phyloP scores from a whole-genome alignment of 2,797 vertebrate species.

The Miichthys miiuy region DNA sequence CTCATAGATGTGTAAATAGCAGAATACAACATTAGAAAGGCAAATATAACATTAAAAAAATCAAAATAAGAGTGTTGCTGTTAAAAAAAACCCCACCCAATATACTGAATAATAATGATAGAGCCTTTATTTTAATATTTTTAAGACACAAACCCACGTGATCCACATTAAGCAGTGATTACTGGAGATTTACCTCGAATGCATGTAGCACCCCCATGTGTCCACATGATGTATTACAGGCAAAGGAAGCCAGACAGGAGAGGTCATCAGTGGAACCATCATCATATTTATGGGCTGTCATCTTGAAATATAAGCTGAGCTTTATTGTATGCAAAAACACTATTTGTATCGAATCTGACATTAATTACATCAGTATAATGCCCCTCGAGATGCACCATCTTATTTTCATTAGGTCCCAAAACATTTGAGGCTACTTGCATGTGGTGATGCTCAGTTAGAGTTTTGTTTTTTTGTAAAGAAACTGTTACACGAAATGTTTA shows the following conservation, averaged over 20 bases:
- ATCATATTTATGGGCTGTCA: not conserved
- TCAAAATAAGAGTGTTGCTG: not conserved
- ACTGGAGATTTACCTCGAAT: not conserved
- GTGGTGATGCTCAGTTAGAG: no score
- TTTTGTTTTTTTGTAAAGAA: no score
- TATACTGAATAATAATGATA: not conserved
- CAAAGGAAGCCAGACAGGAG: constrained; percentile 12
- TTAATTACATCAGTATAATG: not conserved
- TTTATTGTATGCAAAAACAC: not conserved
- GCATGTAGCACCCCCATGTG: constrained; percentile 43
- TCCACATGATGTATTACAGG: constrained; percentile 13
- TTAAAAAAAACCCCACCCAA: not conserved
- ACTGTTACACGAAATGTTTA: no score
- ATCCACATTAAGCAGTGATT: constrained; percentile 1
- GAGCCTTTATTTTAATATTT: not conserved
- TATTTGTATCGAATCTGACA: not conserved
- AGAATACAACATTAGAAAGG: not conserved
- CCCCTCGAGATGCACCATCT: not conserved
- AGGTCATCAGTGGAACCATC: not conserved
- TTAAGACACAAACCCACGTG: not conserved
- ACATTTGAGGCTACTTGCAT: not conserved
- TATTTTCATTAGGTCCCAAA: not conserved
- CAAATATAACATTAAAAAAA: not conserved
- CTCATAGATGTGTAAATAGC: not conserved
- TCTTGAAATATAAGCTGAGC: not conserved